These are phyloP conservation scores for Mesorhabditis sp. DNA, from an alignment of 2,888 invertebrate species.

Conservation along the genomic window DNA sequence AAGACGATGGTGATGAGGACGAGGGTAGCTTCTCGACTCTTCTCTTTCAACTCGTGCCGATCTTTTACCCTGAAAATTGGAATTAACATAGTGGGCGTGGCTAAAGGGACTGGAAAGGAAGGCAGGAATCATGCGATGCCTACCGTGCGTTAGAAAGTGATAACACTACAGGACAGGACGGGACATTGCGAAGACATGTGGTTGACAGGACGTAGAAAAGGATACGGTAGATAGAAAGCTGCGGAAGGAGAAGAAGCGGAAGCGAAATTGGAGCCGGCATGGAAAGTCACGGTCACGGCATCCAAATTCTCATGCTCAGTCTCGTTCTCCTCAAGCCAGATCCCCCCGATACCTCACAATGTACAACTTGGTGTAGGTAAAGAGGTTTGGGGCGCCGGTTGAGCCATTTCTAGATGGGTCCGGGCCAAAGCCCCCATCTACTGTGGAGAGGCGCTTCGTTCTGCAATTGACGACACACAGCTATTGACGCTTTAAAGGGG, in stretches of 20 bases:
- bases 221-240: constrained; percentile 19
- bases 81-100: neutral
- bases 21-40: constrained; percentile 47
- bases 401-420: too few species aligned
- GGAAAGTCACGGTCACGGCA: too few species aligned
- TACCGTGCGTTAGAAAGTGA: neutral
- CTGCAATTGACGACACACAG: too few species aligned
- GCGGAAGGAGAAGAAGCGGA: constrained; percentile 19
- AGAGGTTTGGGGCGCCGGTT: neutral
- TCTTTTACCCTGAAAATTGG: constrained; percentile 29
- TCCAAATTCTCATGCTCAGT: too few species aligned
- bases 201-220: neutral
- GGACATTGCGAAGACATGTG: too few species aligned
- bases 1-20: constrained; percentile 52
- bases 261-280: too few species aligned
- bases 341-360: neutral
- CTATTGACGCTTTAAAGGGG: too few species aligned
- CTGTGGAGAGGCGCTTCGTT: too few species aligned
- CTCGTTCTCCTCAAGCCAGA: too few species aligned
- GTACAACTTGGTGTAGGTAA: constrained; percentile 4
- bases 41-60: constrained; percentile 45
- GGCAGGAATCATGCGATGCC: constrained; percentile 17
- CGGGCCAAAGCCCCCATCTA: neutral
- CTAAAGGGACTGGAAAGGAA: constrained; percentile 19
- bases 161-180: neutral